Conservation (phyloP, 2,797 vertebrate genomes). For the Takifugu ocellatus region DNA sequence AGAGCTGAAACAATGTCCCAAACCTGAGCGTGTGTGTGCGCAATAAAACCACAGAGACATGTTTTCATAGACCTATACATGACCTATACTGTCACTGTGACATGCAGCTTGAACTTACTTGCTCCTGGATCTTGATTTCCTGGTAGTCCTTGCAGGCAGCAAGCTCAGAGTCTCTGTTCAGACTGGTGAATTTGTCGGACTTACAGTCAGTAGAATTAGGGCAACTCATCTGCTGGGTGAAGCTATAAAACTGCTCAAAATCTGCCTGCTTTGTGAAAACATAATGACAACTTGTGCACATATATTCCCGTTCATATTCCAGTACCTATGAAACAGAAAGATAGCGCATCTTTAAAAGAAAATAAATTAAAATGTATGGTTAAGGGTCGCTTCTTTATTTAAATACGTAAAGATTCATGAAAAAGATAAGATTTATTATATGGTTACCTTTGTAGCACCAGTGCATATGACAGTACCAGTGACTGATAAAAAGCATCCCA, state of each 20-base stretch:
- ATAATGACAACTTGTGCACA: not conserved
- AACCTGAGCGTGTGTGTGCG: too few species aligned
- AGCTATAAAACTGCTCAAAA: not conserved
- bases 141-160: slow-evolving; percentile 89
- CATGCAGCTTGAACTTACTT: slow-evolving; percentile 67
- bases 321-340: not conserved
- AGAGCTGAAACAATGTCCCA: too few species aligned
- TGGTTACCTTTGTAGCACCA: not conserved
- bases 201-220: slow-evolving; percentile 80
- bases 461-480: not conserved
- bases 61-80: too few species aligned
- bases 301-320: not conserved
- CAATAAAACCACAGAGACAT: too few species aligned
- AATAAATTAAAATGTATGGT: not conserved
- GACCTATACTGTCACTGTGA: too few species aligned
- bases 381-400: not conserved
- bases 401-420: not conserved
- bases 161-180: slow-evolving; percentile 79
- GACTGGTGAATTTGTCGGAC: slow-evolving; percentile 86
- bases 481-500: not conserved
- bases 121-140: slow-evolving; percentile 97
- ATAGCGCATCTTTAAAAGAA: not conserved
- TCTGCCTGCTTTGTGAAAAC: not conserved
- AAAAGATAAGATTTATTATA: not conserved
- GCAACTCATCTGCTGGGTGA: slow-evolving; percentile 57